Evolutionary conservation across 2,113 vertebrate genomes (phyloP).

Genomic region (Bubo scandiacus): DNA sequence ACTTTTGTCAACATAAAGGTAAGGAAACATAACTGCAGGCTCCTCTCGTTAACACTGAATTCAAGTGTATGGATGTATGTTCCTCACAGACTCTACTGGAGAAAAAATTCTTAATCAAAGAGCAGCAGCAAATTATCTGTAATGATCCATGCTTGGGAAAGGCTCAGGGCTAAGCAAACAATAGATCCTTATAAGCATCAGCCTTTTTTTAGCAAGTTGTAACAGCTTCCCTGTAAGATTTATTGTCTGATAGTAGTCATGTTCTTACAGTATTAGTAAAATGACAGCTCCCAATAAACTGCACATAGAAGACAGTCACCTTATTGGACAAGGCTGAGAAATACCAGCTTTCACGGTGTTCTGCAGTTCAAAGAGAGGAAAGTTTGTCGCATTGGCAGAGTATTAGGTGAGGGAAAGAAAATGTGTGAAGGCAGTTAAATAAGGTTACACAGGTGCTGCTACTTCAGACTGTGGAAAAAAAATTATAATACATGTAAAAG

Average conservation of each 20-base stretch:
- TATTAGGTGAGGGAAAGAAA: conserved; percentile 16
- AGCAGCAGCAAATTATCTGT: neutral
- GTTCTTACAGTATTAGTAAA: neutral
- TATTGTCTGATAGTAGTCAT: neutral
- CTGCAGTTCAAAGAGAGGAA: conserved; percentile 44
- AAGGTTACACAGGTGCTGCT: conserved; percentile 67
- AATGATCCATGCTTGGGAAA: neutral
- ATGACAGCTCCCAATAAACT: neutral
- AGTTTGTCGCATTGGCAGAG: conserved; percentile 55
- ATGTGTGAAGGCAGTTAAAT: conserved; percentile 55
- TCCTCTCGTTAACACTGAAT: neutral
- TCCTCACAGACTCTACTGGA: neutral
- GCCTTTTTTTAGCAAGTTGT: neutral
- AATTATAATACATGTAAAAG: conserved; percentile 49
- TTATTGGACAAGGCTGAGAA: neutral
- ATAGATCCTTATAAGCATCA: neutral
- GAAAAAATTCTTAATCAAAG: neutral
- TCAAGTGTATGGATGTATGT: neutral
- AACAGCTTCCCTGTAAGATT: neutral
- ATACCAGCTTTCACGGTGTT: conserved; percentile 13
- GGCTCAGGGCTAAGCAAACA: neutral
- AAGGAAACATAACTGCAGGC: neutral
- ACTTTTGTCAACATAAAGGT: neutral
- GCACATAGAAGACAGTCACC: neutral
- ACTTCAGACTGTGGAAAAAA: conserved; percentile 51